phyloP scores from a whole-genome alignment of 2,113 vertebrate genomes.

The Alligator mississippiensis region DNA sequence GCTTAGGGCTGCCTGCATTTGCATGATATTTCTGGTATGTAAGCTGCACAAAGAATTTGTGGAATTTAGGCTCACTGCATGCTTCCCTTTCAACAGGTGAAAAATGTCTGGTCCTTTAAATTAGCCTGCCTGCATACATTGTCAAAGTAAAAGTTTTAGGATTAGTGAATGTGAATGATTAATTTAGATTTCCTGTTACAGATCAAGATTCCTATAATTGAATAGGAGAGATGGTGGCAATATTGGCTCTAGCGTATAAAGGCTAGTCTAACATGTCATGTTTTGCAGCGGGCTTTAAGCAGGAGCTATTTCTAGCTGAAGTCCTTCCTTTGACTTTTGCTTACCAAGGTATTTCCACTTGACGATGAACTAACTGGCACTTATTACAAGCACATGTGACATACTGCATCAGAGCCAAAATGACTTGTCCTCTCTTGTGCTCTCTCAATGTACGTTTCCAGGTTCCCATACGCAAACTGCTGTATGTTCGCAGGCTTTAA shows the following conservation, averaged over 20 bases:
- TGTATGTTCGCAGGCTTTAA: background rate
- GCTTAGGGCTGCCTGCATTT: background rate
- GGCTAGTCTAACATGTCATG: conserved; percentile 8
- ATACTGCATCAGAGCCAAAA: conserved; percentile 58
- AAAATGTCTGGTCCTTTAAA: background rate
- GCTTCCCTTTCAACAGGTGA: rapidly evolving
- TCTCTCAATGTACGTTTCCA: background rate
- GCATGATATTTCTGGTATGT: background rate
- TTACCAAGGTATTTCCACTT: conserved; percentile 74
- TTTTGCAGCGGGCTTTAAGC: conserved; percentile 45
- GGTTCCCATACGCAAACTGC: background rate
- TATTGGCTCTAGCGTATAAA: background rate
- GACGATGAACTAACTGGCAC: conserved; percentile 52
- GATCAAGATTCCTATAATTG: background rate
- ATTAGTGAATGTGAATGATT: background rate
- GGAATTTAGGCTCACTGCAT: background rate
- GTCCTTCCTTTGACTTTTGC: conserved; percentile 73
- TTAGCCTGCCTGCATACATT: background rate
- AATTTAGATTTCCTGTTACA: background rate
- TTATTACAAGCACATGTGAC: conserved; percentile 55
- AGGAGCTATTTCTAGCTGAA: conserved; percentile 73
- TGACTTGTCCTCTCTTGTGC: conserved; percentile 43
- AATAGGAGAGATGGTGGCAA: background rate
- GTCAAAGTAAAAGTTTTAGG: background rate
- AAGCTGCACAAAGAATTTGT: background rate